phyloP scores from a whole-genome alignment of 2,797 vertebrate species.

The Thaleichthys pacificus region DNA sequence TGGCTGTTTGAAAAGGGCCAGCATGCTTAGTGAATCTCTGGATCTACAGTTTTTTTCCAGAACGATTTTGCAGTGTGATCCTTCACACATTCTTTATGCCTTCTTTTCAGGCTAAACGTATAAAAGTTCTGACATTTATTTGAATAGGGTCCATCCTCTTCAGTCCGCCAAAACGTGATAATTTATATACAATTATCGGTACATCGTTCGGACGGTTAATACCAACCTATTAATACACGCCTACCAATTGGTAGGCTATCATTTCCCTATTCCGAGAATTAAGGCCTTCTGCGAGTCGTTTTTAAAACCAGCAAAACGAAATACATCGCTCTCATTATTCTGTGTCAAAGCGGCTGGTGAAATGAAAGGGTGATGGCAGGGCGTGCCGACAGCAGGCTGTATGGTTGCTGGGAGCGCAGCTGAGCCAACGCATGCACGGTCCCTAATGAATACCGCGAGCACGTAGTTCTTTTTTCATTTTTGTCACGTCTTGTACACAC shows the following conservation, averaged over 20 bases:
- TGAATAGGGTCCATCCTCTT: no score
- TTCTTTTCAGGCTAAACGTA: background rate
- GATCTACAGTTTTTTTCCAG: no score
- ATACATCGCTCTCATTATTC: background rate
- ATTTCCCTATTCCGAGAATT: no score
- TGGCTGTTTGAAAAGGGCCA: no score
- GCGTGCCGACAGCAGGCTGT: constrained; percentile 19
- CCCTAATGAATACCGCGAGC: constrained; percentile 17
- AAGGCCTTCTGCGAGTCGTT: no score
- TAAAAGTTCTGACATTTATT: no score
- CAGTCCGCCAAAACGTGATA: no score
- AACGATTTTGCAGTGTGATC: no score
- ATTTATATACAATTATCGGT: background rate
- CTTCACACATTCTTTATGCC: no score
- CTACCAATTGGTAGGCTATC: background rate
- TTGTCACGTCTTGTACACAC: constrained; percentile 38
- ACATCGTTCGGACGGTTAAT: background rate
- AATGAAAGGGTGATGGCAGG: constrained; percentile 4
- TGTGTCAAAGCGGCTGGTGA: background rate
- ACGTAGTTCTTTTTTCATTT: constrained; percentile 40
- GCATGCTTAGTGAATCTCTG: no score
- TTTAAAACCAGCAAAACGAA: no score
- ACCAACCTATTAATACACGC: no score
- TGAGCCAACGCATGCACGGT: constrained; percentile 12
- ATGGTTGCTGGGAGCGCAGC: constrained; percentile 12